These are phyloP conservation scores for Papilio glaucus DNA, from an alignment of 1,140 invertebrate genomes.

Conservation along the genomic window DNA sequence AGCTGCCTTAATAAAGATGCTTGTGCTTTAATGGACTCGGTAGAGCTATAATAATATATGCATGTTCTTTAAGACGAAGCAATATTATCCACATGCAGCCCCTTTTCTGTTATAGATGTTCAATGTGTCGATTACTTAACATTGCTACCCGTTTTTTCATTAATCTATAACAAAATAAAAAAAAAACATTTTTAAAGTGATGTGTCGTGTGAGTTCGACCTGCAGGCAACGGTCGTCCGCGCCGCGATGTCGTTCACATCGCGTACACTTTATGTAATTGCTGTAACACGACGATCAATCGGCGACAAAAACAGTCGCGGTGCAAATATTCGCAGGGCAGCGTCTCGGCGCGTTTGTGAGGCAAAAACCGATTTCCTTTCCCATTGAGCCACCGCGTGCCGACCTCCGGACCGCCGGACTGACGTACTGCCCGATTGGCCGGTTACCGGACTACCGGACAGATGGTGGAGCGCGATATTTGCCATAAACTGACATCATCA, in stretches of 20 bases:
- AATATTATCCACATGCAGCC: too few species aligned
- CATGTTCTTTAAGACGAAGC: background rate
- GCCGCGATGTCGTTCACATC: slow-evolving; percentile 43
- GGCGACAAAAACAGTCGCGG: slow-evolving; percentile 44
- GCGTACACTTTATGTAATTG: slow-evolving; percentile 52
- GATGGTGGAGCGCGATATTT: too few species aligned
- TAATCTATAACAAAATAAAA: background rate
- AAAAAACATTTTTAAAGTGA: background rate
- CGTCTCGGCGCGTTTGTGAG: slow-evolving; percentile 18
- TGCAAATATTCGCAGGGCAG: slow-evolving; percentile 42
- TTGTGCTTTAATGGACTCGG: too few species aligned
- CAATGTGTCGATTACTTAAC: too few species aligned
- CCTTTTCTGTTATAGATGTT: too few species aligned
- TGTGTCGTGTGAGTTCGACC: background rate
- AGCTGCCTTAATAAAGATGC: too few species aligned
- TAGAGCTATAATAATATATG: too few species aligned
- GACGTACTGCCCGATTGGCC: background rate
- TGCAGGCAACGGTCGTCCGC: slow-evolving; percentile 7
- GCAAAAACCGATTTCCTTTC: slow-evolving; percentile 55
- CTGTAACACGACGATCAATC: slow-evolving; percentile 47
- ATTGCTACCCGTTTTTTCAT: too few species aligned
- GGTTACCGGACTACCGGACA: background rate
- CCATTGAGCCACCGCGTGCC: slow-evolving; percentile 45
- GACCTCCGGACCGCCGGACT: background rate
- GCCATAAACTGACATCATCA: too few species aligned